Base-by-base conservation (phyloP, 2,888 invertebrate genomes). In the Macropis europaea region DNA sequence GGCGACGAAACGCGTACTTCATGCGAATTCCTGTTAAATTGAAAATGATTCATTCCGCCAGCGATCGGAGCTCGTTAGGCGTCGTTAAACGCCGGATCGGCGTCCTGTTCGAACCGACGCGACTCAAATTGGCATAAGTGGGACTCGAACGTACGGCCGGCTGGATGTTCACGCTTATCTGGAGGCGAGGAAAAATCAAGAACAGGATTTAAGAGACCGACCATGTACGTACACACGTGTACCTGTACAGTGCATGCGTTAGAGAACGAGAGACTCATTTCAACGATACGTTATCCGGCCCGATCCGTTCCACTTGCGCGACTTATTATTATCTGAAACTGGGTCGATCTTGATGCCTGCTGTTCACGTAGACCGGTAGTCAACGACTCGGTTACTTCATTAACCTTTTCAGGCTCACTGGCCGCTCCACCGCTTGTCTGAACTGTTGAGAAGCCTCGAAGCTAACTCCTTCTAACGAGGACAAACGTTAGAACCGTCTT, bases 271-370 rank as follows among this genome's bases (percentile, higher is more conserved):
- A 40, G 38, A 48, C 43, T 42, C 34, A 15, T 61, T 76, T 73
- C 40, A 43, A 26, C 36, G 75, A 75, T 73, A 70, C 43, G 53
- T 70, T 81, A 81, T 79, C 76, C 45, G 53, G n/a, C 17, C 26
- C 50, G 40, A 71, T 81, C 73, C 73, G 70, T 72, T 73, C 67
- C 60, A 66, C 64, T 77, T 66, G 69, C 52, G 42, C 53, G 66
- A 67, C 61, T 77, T 71, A 80, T 79, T 77, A 73, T 79, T 77
- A 66, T 50, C 42, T 62, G 73, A 50, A 83, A 84, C 60, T 81
- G 50, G 83, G 82, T 74, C 81, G 70, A 84, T 84, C 83, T 82
- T 79, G 82, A 84, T 84, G 73, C 53, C 36, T 54, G 6, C 26
- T 26, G 17, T 56, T 56, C 62, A 38, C 50, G 43, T 56, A 50